Conservation (phyloP, 2,888 invertebrate genomes). For the Liopterus haemorrhoidalis region DNA sequence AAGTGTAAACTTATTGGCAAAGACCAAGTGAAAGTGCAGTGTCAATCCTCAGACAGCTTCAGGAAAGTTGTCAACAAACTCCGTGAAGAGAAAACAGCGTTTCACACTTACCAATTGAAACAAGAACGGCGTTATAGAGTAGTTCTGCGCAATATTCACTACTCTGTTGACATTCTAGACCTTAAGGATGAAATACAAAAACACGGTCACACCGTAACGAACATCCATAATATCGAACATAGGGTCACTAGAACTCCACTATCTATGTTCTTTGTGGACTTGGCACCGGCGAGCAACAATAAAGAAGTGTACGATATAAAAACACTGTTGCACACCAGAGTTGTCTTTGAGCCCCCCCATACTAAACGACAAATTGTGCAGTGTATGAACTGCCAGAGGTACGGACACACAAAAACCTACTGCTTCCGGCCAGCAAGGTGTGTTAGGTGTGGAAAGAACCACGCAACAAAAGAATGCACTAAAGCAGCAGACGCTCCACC, state of each 20-base stretch:
- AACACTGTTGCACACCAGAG: constrained; percentile 4
- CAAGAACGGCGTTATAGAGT: constrained; percentile 3
- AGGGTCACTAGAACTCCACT: constrained; percentile 8
- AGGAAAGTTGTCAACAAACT: constrained; percentile 9
- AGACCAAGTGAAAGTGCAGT: constrained; percentile 4
- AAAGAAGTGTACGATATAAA: constrained; percentile 11
- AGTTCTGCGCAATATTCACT: constrained; percentile 12
- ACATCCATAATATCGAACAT: constrained; percentile 17
- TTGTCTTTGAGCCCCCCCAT: constrained; percentile 8
- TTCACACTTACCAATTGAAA: constrained; percentile 14
- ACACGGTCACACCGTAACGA: constrained; percentile 9
- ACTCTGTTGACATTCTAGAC: constrained; percentile 9
- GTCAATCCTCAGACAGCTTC: constrained; percentile 8
- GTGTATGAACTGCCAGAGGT: constrained; percentile 31
- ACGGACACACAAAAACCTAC: constrained; percentile 32
- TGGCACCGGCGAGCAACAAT: constrained; percentile 4
- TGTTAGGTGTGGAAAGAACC: constrained; percentile 29
- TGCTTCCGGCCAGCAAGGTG: constrained; percentile 23
- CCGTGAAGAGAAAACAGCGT: constrained; percentile 2
- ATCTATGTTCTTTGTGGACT: constrained; percentile 6
- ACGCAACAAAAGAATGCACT: constrained; percentile 21
- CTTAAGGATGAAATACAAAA: constrained; percentile 14
- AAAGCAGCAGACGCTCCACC: constrained; percentile 19
- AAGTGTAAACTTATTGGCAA: too few relatives aligned
- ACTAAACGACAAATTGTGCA: constrained; percentile 8